phyloP scores from a whole-genome alignment of 2,888 invertebrate species.

The Strigamia crassipes region DNA sequence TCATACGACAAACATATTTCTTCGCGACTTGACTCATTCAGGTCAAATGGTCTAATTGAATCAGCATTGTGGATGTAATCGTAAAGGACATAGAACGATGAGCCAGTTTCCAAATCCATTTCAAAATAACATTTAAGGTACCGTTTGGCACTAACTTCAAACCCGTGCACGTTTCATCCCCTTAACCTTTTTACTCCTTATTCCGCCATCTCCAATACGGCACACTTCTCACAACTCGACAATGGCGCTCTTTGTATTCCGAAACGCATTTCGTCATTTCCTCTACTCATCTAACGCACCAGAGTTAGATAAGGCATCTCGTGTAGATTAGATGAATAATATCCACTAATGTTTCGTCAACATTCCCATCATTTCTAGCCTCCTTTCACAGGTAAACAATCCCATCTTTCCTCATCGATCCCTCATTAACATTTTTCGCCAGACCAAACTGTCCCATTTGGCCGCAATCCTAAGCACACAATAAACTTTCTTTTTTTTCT shows the following conservation, averaged over 20 bases:
- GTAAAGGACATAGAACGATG: conserved; percentile 28
- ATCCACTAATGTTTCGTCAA: neutral
- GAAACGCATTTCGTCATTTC: neutral
- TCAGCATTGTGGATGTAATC: conserved; percentile 17
- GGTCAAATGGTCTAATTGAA: conserved; percentile 40
- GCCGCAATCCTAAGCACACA: neutral
- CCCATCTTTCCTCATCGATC: neutral
- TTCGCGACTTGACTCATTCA: conserved; percentile 28
- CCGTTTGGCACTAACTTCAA: conserved; percentile 32
- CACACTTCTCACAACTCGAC: neutral
- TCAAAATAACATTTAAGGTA: conserved; percentile 42
- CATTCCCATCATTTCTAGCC: neutral
- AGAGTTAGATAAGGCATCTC: neutral
- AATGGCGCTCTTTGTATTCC: conserved; percentile 5
- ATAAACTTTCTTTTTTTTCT: neutral
- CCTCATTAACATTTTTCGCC: neutral
- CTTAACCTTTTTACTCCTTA: conserved; percentile 18
- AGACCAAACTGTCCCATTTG: conserved; percentile 35
- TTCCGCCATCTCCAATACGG: neutral
- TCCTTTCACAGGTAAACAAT: neutral
- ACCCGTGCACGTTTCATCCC: conserved; percentile 36
- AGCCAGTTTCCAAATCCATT: conserved; percentile 38
- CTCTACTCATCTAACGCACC: neutral
- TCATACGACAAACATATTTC: conserved; percentile 15
- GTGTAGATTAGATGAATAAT: neutral